phyloP scores from a whole-genome alignment of 1,140 invertebrate species.

The Pachyrhynchus sulphureomaculatus region DNA sequence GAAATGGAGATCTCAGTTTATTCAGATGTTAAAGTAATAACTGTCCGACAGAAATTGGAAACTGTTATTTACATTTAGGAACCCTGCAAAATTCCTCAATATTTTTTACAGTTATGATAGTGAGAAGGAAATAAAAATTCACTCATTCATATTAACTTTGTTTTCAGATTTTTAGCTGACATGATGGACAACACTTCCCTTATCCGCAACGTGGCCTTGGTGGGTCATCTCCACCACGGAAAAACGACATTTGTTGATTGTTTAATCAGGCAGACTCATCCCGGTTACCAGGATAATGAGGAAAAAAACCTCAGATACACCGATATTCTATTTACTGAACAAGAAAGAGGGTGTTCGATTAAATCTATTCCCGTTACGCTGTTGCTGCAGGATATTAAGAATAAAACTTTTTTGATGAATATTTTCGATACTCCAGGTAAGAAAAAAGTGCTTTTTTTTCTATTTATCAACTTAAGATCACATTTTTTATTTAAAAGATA shows the following conservation, averaged over 20 bases:
- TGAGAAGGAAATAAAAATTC: neutral
- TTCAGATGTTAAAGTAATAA: too few relatives aligned
- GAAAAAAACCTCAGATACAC: constrained; percentile 88
- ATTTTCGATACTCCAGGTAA: constrained; percentile 95
- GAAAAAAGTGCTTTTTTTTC: constrained; percentile 1
- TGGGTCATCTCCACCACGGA: constrained; percentile 98
- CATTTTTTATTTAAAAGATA: neutral
- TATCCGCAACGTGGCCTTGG: constrained; percentile 93
- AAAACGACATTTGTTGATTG: constrained; percentile 99
- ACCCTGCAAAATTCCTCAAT: neutral
- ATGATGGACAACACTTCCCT: constrained; percentile 95
- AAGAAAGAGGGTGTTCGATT: constrained; percentile 95
- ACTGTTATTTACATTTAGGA: too few relatives aligned
- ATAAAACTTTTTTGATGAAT: constrained; percentile 94
- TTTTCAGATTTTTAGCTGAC: constrained; percentile 80
- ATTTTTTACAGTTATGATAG: neutral
- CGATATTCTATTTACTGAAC: constrained; percentile 96
- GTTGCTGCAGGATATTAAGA: constrained; percentile 89
- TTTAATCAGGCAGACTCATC: constrained; percentile 95
- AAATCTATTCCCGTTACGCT: constrained; percentile 96
- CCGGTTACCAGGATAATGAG: constrained; percentile 73
- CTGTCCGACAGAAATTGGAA: too few relatives aligned
- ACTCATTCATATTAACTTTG: neutral
- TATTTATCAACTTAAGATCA: neutral
- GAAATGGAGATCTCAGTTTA: too few relatives aligned